Evolutionary conservation across 1,140 invertebrate species (phyloP), one percentile per base, ranked within the genome.

Genomic region (Eupeodes corollae): DNA sequence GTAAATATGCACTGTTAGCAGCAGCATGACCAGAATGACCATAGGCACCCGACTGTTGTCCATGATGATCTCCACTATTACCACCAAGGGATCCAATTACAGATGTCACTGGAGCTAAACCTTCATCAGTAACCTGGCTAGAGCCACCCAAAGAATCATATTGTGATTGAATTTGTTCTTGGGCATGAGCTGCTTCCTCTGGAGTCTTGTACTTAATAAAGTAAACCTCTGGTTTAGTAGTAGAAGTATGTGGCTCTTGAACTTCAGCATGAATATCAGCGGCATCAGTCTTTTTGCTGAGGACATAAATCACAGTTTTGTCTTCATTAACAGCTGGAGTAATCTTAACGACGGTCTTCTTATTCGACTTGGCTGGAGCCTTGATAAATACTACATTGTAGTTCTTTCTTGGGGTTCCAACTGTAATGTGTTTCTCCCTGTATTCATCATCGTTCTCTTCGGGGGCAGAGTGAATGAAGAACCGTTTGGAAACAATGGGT

Each of bases 331-430:
- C 51, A 39, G 79, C 76, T 46, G 84, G 83, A 77, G 69, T 43
- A 72, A 77, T 48, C 78, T 79, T 31, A 44, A 63, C 60, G 42
- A 56, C 49, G n/a, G 61, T 60, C n/a, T 81, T 82, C 55, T 76
- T 80, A 47, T 82, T 79, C 53, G 76, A 76, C 26, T 80, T 75
- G 47, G 80, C 76, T 38, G 86, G 84, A 21, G 86, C 83, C 75
- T 87, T 87, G 65, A 88, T 87, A 78, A 88, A 88, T 60, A 90
- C 86, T 56, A 88, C 88, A 61, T 87, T 86, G 74, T 87, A 87
- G 69, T 88, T 84, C 56, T 86, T 86, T 70, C 85, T 82, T 55
- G 83, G 73, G 15, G 78, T 74, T 18, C 63, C 61, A 5, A 67
- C 56, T 12, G 63, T 67, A 18, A 64, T 61, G 46, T 61, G 63